Base-by-base conservation (phyloP, 1,140 invertebrate genomes). In the Batillaria attramentaria region DNA sequence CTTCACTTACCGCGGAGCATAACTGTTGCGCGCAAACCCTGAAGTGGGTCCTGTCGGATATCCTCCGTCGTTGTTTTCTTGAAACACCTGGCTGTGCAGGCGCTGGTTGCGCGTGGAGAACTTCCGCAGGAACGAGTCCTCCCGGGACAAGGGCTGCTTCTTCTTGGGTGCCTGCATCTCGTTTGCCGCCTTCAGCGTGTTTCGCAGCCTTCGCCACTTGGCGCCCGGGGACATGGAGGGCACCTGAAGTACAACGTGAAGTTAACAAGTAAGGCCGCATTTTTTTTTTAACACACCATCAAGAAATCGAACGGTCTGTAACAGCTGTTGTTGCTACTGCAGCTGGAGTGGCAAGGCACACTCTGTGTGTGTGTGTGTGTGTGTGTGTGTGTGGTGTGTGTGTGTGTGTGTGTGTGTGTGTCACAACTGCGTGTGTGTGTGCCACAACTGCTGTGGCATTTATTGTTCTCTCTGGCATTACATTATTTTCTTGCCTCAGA, bases 101-200 rank as follows among this genome's bases (percentile, higher is more conserved):
- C 82, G 80, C 16, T 84, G 86, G 89, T 98, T 96, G 74, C 97
- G 92, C 0, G 97, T 98, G 16, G 96, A 97, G 91, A 99, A 99
- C 81, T 96, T 93, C 89, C 97, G 96, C 79, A 99, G 92, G 89
- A 98, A 99, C 0, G 97, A 98, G 88, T 98, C 97, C 92, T 98
- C 97, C 69, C 97, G 93, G 87, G 97, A 96, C 81, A 98, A 91
- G 1, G 96, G 94, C 35, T 95, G 95, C 85, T 96, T 97, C 79
- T 87, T 88, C 18, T 89, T 90, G 43, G 89, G 89, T 31, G 78
- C 62, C 65, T 90, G 88, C 87, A 98, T 97, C 41, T 96, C 96
- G 50, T 95, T 96, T 42, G 96, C 96, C 79, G 97, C 93, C 90
- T 97, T 96, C 74, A 98, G 96, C 2, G 96, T 97, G 35, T 96